Percentiles rank a stretch among this genome's conserved stretches.
phyloP scores from a whole-genome alignment of 2,888 invertebrate species.

The Rhagonycha lutea region DNA sequence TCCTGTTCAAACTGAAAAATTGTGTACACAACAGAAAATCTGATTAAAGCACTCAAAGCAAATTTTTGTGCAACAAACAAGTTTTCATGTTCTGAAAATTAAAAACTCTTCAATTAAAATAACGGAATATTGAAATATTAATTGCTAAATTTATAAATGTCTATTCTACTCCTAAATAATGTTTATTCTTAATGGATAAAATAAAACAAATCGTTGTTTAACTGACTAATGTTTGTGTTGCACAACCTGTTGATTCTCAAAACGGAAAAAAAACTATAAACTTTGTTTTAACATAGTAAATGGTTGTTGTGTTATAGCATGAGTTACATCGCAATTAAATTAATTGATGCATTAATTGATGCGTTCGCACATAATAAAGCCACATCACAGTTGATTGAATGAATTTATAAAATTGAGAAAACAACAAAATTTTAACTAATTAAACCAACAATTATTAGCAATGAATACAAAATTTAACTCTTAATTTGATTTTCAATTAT shows the following conservation, averaged over 20 bases:
- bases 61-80: neutral
- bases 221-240: neutral
- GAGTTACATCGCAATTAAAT: neutral
- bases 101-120: neutral
- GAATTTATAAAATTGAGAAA: neutral
- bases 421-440: neutral
- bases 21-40: neutral
- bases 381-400: neutral
- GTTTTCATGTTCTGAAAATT: neutral
- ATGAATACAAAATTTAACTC: neutral
- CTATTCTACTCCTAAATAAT: neutral
- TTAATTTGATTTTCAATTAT: neutral
- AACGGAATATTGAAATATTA: neutral
- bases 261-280: neutral
- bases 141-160: neutral
- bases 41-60: neutral
- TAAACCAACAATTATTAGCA: neutral
- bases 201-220: neutral
- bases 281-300: neutral
- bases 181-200: neutral
- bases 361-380: neutral
- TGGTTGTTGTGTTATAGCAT: neutral
- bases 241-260: neutral
- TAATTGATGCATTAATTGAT: neutral
- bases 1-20: neutral